These are phyloP conservation scores for Rotaria macrura DNA, from an alignment of 2,888 invertebrate species.

Conservation along the genomic window DNA sequence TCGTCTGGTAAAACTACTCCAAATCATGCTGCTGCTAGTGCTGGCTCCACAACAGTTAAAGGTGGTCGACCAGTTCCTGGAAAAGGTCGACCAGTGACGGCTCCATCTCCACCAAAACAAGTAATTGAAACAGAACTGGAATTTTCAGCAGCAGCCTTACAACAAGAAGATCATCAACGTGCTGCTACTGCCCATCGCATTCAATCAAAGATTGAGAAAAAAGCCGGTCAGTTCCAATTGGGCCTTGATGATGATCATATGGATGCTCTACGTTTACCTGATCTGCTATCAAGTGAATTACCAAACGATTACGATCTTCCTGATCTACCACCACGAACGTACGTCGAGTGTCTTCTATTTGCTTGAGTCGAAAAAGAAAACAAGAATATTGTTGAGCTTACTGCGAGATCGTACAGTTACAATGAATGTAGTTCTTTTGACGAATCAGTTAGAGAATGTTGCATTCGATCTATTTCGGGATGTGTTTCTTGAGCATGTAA, in stretches of 20 bases:
- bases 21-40: neutral
- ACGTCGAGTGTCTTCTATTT: neutral
- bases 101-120: slow-evolving; percentile 37
- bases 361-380: too few species aligned
- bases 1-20: neutral
- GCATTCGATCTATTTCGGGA: too few species aligned
- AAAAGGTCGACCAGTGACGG: slow-evolving; percentile 36
- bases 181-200: neutral
- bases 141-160: neutral
- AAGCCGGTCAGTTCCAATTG: neutral
- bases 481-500: too few species aligned
- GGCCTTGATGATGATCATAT: neutral
- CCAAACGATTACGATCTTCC: neutral
- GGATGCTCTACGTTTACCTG: neutral
- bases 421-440: too few species aligned
- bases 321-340: slow-evolving; percentile 5
- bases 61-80: slow-evolving; percentile 22
- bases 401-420: too few species aligned
- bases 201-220: slow-evolving; percentile 17
- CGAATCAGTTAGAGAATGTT: too few species aligned
- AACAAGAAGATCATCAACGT: neutral
- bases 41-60: neutral
- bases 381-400: too few species aligned
- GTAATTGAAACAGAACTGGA: slow-evolving; percentile 31
- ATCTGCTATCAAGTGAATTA: neutral